These are phyloP conservation scores for Trematomus loennbergii DNA, from an alignment of 2,113 vertebrate genomes.

Conservation along the genomic window DNA sequence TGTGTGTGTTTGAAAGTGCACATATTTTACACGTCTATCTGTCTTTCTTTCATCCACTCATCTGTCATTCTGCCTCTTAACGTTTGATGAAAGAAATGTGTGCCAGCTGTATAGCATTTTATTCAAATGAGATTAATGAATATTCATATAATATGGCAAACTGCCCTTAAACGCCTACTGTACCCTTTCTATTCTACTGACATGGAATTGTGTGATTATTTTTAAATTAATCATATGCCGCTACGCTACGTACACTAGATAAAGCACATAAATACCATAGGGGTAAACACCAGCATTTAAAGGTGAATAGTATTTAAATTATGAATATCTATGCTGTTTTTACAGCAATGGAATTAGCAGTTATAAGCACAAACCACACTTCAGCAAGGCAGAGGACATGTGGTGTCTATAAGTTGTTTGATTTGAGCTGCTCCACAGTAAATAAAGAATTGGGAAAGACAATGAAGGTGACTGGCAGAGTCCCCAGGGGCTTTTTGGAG, in stretches of 20 bases:
- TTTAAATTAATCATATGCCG: constrained; percentile 29
- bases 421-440: constrained; percentile 41
- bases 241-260: constrained; percentile 27
- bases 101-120: constrained; percentile 52
- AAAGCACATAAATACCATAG: constrained; percentile 50
- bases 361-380: constrained; percentile 37
- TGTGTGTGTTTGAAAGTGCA: background rate
- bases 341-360: constrained; percentile 62
- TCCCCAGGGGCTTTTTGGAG: constrained; percentile 65
- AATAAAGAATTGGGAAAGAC: constrained; percentile 66
- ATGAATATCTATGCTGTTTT: constrained; percentile 60
- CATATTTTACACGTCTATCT: constrained; percentile 23
- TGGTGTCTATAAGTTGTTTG: constrained; percentile 36
- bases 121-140: constrained; percentile 76
- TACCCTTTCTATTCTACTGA: constrained; percentile 38
- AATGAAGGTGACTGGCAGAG: constrained; percentile 74
- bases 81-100: constrained; percentile 38
- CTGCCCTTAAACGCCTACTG: constrained; percentile 63
- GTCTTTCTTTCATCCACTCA: constrained; percentile 74
- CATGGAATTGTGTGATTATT: constrained; percentile 30
- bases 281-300: constrained; percentile 49
- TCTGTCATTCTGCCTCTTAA: constrained; percentile 58
- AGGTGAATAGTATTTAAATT: constrained; percentile 51
- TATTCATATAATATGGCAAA: constrained; percentile 72
- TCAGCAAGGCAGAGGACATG: constrained; percentile 22